These are phyloP conservation scores for Pseudomyrmex flavicornis DNA, from an alignment of 1,140 invertebrate genomes.

Conservation along the genomic window DNA sequence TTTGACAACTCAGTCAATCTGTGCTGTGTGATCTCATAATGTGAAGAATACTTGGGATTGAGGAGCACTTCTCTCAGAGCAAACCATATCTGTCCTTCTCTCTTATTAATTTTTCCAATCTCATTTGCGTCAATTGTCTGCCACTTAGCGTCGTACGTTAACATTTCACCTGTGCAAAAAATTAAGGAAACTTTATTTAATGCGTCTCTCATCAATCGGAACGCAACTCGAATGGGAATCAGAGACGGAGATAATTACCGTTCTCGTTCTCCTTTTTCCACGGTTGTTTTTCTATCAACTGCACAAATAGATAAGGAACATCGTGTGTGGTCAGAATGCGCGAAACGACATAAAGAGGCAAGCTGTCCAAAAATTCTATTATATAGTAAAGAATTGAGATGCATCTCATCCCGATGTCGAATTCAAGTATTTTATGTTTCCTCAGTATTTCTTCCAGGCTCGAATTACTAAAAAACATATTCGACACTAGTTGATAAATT, in stretches of 20 bases:
- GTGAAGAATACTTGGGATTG: conserved; percentile 86
- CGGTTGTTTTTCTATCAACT: conserved; percentile 88
- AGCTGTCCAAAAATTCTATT: conserved; percentile 84
- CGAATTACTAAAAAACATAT: conserved; percentile 72
- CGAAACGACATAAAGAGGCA: conserved; percentile 88
- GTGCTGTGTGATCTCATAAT: conserved; percentile 90
- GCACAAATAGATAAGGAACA: conserved; percentile 89
- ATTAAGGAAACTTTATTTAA: not conserved
- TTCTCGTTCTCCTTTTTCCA: conserved; percentile 88
- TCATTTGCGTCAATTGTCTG: conserved; percentile 85
- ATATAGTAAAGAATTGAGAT: conserved; percentile 89
- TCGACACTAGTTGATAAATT: conserved; percentile 63
- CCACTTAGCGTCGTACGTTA: conserved; percentile 88
- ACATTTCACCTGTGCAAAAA: conserved; percentile 69
- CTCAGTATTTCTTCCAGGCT: conserved; percentile 87
- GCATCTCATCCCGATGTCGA: conserved; percentile 90
- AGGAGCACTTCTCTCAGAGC: conserved; percentile 89
- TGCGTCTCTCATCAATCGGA: not conserved
- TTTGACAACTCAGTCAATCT: conserved; percentile 87
- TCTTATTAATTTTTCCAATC: conserved; percentile 86
- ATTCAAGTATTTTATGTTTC: conserved; percentile 88
- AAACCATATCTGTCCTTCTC: conserved; percentile 91
- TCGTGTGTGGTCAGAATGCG: conserved; percentile 89
- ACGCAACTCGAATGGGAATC: not conserved
- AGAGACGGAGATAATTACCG: conserved; percentile 78